Base-by-base conservation (phyloP, 2,113 vertebrate genomes). In the cat (Felis catus) region DNA sequence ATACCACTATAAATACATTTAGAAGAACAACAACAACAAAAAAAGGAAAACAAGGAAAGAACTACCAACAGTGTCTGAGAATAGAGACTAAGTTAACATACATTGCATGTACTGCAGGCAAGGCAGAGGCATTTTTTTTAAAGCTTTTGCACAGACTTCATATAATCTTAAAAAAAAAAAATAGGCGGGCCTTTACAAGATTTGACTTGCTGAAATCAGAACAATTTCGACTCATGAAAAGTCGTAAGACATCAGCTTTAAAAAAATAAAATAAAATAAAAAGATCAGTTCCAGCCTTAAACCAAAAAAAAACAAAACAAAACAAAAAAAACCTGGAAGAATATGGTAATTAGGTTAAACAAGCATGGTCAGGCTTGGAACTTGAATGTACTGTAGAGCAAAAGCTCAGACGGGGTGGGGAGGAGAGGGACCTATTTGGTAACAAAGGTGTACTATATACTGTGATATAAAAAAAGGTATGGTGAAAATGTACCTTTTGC, bases 401-500 rank as follows among this genome's bases (percentile, higher is more conserved):
- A 99, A 98, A 99, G 99, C 99, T 99, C 99, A 98, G 98, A 99
- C 99, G 98, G 99, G 98, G 99, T 3, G 9, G 90, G 99, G 99
- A 98, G 99, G 99, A 99, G 99, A 98, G 99, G 98, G 99, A 99
- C 99, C 99, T 99, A 99, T 99, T 99, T 99, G 99, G 99, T 99
- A 99, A 99, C 99, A 99, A 99, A 99, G 99, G 99, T 99, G 98
- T 99, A 99, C 99, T 99, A 99, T 99, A 99, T 99, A 99, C 99
- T 99, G 98, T 99, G 99, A 99, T 99, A 99, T 99, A 99, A 99
- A 99, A 94, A 99, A 99, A 99, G 99, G 99, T 99, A 99, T 99
- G 99, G 99, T 99, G 99, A 99, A 99, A 99, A 99, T 99, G 99
- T 99, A 99, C 99, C 99, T 99, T 99, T 99, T 99, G 99, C 99